Percentiles rank a stretch among this genome's conserved stretches.
These are phyloP conservation scores for Trissolcus japonicus DNA, from an alignment of 2,888 invertebrate genomes.

Conservation along the genomic window DNA sequence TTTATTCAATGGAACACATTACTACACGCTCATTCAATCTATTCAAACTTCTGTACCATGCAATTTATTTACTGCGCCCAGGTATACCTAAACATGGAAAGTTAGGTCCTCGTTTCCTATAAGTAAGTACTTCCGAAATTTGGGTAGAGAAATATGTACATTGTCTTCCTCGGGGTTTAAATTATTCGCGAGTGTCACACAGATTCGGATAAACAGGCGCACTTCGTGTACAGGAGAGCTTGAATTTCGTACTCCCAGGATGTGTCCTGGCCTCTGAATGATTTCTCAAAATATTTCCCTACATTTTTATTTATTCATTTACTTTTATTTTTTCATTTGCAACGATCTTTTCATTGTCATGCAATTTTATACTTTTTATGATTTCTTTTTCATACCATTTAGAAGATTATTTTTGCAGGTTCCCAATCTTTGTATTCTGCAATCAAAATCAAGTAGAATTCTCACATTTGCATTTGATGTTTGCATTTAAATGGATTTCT, in stretches of 20 bases:
- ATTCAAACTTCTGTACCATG: conserved; percentile 19
- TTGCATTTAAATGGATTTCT: conserved; percentile 47
- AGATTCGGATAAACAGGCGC: conserved; percentile 3
- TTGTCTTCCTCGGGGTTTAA: conserved; percentile 14
- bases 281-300: neutral
- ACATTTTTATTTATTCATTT: too few species aligned
- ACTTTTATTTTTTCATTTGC: neutral
- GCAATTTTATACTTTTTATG: too few species aligned
- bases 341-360: too few species aligned
- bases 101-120: conserved; percentile 33
- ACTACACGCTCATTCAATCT: conserved; percentile 25
- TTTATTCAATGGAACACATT: conserved; percentile 21
- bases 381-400: too few species aligned
- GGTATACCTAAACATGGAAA: conserved; percentile 35
- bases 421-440: conserved; percentile 51
- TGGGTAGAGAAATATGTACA: conserved; percentile 26
- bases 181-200: conserved; percentile 17
- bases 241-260: neutral
- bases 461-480: conserved; percentile 52
- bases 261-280: neutral
- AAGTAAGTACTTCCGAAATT: conserved; percentile 48
- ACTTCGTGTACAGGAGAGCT: too few species aligned
- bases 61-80: conserved; percentile 40
- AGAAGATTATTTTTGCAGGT: conserved; percentile 15
- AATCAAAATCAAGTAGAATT: conserved; percentile 52